Percentiles rank a stretch among this genome's conserved stretches.
Conservation (phyloP, 30 jellyfish, hydroid and myxozoan species). For the Pelagia noctiluca region DNA sequence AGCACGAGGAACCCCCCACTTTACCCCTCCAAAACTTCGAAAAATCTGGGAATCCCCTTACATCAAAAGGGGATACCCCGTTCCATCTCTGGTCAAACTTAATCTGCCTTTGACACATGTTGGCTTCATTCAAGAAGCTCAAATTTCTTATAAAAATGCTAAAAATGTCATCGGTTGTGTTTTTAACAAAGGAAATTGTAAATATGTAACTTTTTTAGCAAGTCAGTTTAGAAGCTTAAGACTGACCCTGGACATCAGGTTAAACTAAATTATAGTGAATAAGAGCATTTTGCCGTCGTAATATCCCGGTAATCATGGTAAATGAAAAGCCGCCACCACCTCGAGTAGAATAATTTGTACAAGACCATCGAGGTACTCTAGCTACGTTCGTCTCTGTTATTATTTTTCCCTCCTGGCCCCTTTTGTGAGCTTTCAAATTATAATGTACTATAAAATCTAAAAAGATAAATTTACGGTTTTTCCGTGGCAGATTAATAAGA, state of each 20-base stretch:
- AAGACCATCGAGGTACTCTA: no score
- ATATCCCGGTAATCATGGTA: no score
- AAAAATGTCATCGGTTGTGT: conserved; percentile 18
- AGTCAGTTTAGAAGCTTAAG: not conserved
- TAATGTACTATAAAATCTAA: no score
- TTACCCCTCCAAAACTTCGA: conserved; percentile 14
- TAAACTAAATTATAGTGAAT: not conserved
- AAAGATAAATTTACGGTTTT: no score
- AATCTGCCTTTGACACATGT: not conserved
- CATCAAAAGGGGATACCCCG: conserved; percentile 37
- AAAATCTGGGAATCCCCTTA: conserved; percentile 27
- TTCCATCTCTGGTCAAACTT: not conserved
- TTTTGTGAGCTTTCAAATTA: no score
- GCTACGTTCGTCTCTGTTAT: no score
- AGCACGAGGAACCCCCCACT: conserved; percentile 7
- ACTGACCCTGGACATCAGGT: not conserved
- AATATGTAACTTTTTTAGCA: not conserved
- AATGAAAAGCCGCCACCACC: no score
- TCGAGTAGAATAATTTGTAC: no score
- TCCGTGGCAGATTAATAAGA: no score
- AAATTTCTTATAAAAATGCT: conserved; percentile 6
- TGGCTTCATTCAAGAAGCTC: conserved; percentile 27
- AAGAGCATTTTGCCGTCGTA: no score
- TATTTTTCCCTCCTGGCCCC: no score
- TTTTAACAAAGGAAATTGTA: not conserved